Base-by-base conservation (phyloP, 2,113 vertebrate species). In the Tyrannus savana region DNA sequence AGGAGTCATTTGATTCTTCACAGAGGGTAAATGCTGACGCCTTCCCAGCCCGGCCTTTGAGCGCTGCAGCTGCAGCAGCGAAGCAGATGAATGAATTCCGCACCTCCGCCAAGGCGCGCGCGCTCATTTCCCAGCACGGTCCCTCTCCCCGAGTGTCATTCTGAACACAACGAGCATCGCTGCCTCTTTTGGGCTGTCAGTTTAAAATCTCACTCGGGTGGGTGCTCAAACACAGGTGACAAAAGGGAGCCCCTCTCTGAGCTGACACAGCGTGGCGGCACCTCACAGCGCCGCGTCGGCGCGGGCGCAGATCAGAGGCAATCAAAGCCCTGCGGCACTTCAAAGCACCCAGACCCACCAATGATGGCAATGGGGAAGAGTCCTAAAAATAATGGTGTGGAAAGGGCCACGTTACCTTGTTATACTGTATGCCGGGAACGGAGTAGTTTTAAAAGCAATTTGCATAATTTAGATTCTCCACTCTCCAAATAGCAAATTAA, bases 401-500 rank as follows among this genome's bases (percentile, higher is more conserved):
- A 86, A 89, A 93, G 28, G 69, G 67, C 71, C 68, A 6, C 0
- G 2, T 62, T 82, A 77, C 74, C 52, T 88, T 49, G 79, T 74
- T 82, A 37, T 17, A 50, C 78, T 55, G n/a, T 87, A 60, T 71
- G 74, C 72, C 14, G 80, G 52, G 77, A 97, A 72, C 64, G 80
- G 87, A 68, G 53, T 53, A 46, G 90, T 84, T 97, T 96, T 95
- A 84, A 97, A 97, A 78, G 90, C 96, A 95, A 96, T 98, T 98
- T 98, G 96, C 97, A 97, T 97, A 97, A 90, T 97, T 94, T 87
- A 87, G 91, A 91, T 94, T 93, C 96, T 94, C 89, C 89, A 42
- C 94, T 96, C 93, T 95, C 97, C 92, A 90, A 97, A 97, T 67
- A 97, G 96, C 95, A 97, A 98, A 98, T 98, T 98, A 98, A 98